These are phyloP conservation scores for Prosapia bicincta DNA, from an alignment of 2,888 invertebrate species.

Conservation along the genomic window DNA sequence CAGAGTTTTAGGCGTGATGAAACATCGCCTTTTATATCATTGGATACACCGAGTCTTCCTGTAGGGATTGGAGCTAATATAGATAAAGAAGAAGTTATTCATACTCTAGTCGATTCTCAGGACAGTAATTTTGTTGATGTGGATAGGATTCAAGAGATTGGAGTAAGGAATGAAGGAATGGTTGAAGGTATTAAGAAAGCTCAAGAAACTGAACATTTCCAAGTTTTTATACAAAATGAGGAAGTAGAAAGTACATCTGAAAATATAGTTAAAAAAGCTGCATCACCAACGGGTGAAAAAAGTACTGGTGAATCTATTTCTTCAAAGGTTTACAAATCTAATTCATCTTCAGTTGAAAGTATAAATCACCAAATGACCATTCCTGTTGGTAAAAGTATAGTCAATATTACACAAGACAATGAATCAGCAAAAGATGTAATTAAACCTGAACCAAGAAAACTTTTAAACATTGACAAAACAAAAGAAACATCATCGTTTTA, in stretches of 20 bases:
- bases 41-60: constrained; percentile 21
- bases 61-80: constrained; percentile 18
- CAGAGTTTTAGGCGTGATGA: constrained; percentile 58
- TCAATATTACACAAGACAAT: constrained; percentile 19
- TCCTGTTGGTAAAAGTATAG: constrained; percentile 26
- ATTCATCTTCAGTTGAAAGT: constrained; percentile 13
- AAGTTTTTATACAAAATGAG: constrained; percentile 9
- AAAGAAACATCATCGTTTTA: constrained; percentile 21
- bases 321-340: background rate
- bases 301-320: background rate
- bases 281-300: background rate
- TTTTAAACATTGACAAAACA: constrained; percentile 16
- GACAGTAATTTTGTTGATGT: constrained; percentile 8
- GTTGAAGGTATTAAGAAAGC: background rate
- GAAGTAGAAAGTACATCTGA: background rate
- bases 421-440: background rate
- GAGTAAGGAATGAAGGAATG: background rate
- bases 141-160: constrained; percentile 6
- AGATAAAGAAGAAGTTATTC: constrained; percentile 4
- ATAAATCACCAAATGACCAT: constrained; percentile 26
- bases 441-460: constrained; percentile 26
- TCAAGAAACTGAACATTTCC: constrained; percentile 4
- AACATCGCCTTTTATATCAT: constrained; percentile 22
- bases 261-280: background rate
- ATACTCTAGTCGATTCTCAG: background rate